A percentile compares a stretch with the other conserved stretches of the same genome.
phyloP scores from a whole-genome alignment of 2,797 vertebrate species.

The Ctenopoma multispine region DNA sequence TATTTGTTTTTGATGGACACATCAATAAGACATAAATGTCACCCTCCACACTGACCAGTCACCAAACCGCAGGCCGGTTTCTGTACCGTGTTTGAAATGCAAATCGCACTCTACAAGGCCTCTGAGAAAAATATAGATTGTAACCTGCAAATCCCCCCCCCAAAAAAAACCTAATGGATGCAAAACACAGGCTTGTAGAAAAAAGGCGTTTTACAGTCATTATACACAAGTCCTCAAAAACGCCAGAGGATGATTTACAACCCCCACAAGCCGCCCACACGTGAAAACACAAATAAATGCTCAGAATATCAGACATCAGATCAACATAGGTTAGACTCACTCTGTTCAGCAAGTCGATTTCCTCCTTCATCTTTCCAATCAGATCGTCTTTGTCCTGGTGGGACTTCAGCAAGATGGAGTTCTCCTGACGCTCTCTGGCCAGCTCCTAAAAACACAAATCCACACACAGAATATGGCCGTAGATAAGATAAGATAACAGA shows the following conservation, averaged over 20 bases:
- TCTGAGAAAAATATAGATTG: not conserved
- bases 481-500: no score
- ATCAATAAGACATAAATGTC: conserved; percentile 25
- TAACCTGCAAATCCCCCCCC: not conserved
- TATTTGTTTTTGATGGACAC: conserved; percentile 5
- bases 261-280: conserved; percentile 34
- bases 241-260: conserved; percentile 54
- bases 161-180: conserved; percentile 23
- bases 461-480: conserved; percentile 4
- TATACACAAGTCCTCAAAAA: conserved; percentile 46
- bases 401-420: conserved; percentile 85
- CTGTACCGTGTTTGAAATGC: conserved; percentile 5
- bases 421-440: conserved; percentile 91
- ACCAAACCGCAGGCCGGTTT: not conserved
- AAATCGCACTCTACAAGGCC: not conserved
- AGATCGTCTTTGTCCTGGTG: conserved; percentile 95
- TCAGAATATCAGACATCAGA: conserved; percentile 39
- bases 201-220: conserved; percentile 3
- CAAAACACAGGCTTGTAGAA: conserved; percentile 3
- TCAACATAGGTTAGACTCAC: conserved; percentile 85
- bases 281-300: conserved; percentile 34
- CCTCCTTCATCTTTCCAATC: conserved; percentile 94
- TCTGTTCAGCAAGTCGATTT: conserved; percentile 96
- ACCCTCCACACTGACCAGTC: conserved; percentile 1
- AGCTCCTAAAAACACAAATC: conserved; percentile 86